Evolutionary conservation across 2,888 invertebrate genomes (phyloP).

Genomic region (Cylloceria caligata): DNA sequence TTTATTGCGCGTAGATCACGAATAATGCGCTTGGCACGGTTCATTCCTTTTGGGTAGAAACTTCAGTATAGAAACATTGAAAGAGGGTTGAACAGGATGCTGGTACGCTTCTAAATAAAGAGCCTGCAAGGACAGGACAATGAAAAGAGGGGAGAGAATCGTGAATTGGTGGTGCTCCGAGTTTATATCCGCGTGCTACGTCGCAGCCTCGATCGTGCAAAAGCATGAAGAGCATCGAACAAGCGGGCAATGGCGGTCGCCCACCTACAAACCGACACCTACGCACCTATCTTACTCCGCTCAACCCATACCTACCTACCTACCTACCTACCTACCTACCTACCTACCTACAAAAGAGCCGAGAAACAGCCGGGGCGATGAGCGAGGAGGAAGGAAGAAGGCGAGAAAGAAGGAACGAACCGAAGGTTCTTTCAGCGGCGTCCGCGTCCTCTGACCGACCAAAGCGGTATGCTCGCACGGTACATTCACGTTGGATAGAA

Average conservation of each 20-base stretch:
- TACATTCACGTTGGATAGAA: constrained; percentile 22
- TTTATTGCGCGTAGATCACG: constrained; percentile 29
- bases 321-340: constrained; percentile 21
- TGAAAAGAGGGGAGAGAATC: constrained; percentile 1
- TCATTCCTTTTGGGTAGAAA: not conserved
- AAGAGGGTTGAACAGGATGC: constrained; percentile 1
- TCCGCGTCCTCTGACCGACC: constrained; percentile 34
- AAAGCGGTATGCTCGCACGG: constrained; percentile 18
- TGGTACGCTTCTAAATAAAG: constrained; percentile 44
- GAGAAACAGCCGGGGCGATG: constrained; percentile 22
- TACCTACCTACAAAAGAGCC: constrained; percentile 53
- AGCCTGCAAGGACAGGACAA: constrained; percentile 41
- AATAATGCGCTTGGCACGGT: constrained; percentile 22
- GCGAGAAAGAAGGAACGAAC: constrained; percentile 22
- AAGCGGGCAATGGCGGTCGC: constrained; percentile 53
- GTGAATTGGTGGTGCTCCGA: not conserved
- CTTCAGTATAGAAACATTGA: not conserved
- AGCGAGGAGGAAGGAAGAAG: constrained; percentile 44
- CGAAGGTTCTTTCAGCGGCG: constrained; percentile 50
- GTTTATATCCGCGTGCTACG: constrained; percentile 1
- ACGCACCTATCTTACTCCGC: constrained; percentile 39
- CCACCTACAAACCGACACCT: constrained; percentile 66
- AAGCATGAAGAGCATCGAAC: constrained; percentile 45
- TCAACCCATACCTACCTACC: constrained; percentile 52
- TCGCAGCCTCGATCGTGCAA: constrained; percentile 14